Evolutionary conservation across 2,113 vertebrate genomes (phyloP).

Genomic region (Saccopteryx leptura): DNA sequence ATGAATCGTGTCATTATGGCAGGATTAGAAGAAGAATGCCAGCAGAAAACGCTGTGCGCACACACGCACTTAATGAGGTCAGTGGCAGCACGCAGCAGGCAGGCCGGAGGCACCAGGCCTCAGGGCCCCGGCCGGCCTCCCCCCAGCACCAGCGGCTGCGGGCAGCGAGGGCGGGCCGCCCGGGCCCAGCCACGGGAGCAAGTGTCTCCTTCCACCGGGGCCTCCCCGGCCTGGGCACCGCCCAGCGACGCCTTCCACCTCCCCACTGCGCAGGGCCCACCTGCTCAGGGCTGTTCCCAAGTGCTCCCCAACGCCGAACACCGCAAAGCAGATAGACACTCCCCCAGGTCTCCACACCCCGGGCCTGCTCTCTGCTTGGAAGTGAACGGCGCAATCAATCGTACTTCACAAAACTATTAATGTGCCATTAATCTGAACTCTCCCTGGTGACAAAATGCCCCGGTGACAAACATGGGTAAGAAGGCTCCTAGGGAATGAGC

Average conservation of each 20-base stretch:
- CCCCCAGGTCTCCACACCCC: background rate
- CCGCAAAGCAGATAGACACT: background rate
- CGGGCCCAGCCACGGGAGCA: background rate
- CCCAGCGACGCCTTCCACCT: background rate
- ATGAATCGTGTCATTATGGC: slow-evolving; percentile 66
- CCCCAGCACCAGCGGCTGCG: background rate
- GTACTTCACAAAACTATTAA: background rate
- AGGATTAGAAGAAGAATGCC: slow-evolving; percentile 76
- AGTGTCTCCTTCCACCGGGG: background rate
- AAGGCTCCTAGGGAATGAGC: background rate
- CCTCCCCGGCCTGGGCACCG: background rate
- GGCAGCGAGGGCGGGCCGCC: background rate
- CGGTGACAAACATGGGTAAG: background rate
- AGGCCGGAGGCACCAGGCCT: slow-evolving; percentile 61
- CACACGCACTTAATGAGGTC: slow-evolving; percentile 65
- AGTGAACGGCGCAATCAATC: background rate
- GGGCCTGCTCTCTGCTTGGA: background rate
- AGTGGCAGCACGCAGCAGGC: slow-evolving; percentile 60
- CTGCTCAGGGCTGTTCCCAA: background rate
- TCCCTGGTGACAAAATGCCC: background rate
- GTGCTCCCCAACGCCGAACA: background rate
- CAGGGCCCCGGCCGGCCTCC: background rate
- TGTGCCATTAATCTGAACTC: background rate
- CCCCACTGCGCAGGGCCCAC: background rate
- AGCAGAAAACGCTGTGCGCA: slow-evolving; percentile 3